Base-by-base conservation (phyloP, 2,888 invertebrate genomes). In the Aporophyla nigra region DNA sequence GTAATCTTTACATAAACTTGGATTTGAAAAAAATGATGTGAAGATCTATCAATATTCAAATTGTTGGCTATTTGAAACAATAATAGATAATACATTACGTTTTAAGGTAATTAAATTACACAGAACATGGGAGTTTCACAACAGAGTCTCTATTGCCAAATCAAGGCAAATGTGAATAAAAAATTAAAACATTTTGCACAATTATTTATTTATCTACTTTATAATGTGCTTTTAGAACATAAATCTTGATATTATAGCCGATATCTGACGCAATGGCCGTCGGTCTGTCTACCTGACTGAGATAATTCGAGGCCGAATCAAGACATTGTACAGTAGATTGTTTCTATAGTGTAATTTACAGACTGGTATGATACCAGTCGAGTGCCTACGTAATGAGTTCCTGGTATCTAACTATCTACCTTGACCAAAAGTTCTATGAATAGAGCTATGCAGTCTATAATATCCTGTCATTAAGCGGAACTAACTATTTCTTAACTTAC, bases 231-330 rank as follows among this genome's bases (percentile, higher is more conserved):
- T 67, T 72, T 54, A 40, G 54, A 67, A 69, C 76, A 69, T 69
- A 79, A 83, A 78, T 73, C 86, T 78, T 51, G 16, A 71, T 71
- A 74, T 59, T 67, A 61, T n/a, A 72, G 53, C 43, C 71, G 43
- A 70, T 72, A 80, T 68, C 10, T 85, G 58, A 58, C 40, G 67
- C 58, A 81, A 81, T 70, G 56, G 58, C 58, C 56, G 70, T 68
- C 62, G 1, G 19, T 61, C 43, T 66, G 67, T 56, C 68, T 73
- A 61, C 40, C 69, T 74, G 43, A 40, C 72, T 78, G 59, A 78
- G 83, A 61, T 56, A 63, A 70, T 62, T 79, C 88, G 73, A 86
- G 87, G 87, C 72, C 79, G n/a, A 61, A 84, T 56, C 67, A 75
- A 80, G 62, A 79, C 71, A 86, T 70, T 79, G 75, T 75, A 72